Evolutionary conservation across 1,140 invertebrate species (phyloP), one percentile per base, ranked within the genome.

Genomic region (Drosophila teissieri): DNA sequence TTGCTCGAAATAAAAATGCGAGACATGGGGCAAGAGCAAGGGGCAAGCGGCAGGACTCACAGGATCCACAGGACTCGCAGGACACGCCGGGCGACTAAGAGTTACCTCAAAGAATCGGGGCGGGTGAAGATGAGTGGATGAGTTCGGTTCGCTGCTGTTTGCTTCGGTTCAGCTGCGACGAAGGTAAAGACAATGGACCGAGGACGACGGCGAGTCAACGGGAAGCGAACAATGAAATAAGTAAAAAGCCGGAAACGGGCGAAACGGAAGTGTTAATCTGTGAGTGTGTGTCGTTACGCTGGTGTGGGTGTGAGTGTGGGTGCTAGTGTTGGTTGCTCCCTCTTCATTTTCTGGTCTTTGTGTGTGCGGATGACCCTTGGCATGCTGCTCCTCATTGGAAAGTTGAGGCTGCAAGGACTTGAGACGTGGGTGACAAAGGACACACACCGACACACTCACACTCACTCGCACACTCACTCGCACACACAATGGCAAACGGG

Each of bases 1-100:
- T 80, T 64, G 78, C 74, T 78, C 37, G 75, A 63, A 78, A 78
- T 78, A 78, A 78, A 78, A 78, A 78, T 63, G 65, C 56, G 64
- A 78, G 75, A 78, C 65, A 68, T 40, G 57, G 55, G 74, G 52
- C 49, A 46, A 49, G 56, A n/a, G n/a, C n/a, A n/a, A n/a, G 57
- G 55, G 74, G 52, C 49, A 46, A 49, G 56, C 40, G 24, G 40
- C 34, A 36, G 45, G 58, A 54, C 45, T 19, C 17, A 40, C n/a
- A 52, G 57, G 48, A 53, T 2, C 6, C 31, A 1, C 34, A 14
- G 22, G 8, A 17, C 19, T 44, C 4, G 4, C 42, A 11, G 31
- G 44, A 19, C 27, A 15, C 7, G 7, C 8, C 12, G 22, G 36
- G 36, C 37, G 14, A 31, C 31, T 31, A 14, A 5, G 37, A 51